phyloP scores from a whole-genome alignment of 92 coral and sea anemone species.

The Epizoanthus illoricatus region DNA sequence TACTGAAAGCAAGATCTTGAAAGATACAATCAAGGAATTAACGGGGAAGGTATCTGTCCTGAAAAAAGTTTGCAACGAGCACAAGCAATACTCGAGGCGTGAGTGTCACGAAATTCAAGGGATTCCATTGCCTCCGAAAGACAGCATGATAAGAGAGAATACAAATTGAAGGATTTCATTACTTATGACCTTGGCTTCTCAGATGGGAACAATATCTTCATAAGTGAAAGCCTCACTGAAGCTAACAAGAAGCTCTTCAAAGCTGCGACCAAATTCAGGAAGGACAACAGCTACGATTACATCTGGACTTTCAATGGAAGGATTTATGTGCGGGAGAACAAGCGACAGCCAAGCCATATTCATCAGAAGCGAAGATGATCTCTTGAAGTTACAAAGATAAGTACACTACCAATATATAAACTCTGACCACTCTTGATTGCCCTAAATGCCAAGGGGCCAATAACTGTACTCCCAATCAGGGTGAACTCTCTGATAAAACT shows the following conservation, averaged over 20 bases:
- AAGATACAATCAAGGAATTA: slow-evolving; percentile 4
- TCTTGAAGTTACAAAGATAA: not conserved
- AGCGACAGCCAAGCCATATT: not conserved
- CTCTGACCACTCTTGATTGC: too few relatives aligned
- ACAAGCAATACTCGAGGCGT: not conserved
- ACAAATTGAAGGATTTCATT: slow-evolving; percentile 4
- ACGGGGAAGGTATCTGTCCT: not conserved
- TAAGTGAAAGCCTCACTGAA: slow-evolving; percentile 22
- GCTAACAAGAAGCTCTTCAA: not conserved
- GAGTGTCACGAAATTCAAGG: too few relatives aligned
- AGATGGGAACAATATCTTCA: slow-evolving; percentile 32
- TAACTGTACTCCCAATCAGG: too few relatives aligned
- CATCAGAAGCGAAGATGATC: too few relatives aligned
- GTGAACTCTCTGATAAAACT: too few relatives aligned
- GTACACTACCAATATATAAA: too few relatives aligned
- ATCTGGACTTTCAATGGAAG: slow-evolving; percentile 4
- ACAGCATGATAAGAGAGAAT: slow-evolving; percentile 28
- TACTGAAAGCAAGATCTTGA: slow-evolving; percentile 2
- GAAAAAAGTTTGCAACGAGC: not conserved
- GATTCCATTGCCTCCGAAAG: slow-evolving; percentile 20
- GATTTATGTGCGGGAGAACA: not conserved
- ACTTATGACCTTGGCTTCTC: too few relatives aligned
- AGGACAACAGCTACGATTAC: not conserved
- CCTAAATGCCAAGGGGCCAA: too few relatives aligned
- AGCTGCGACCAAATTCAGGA: not conserved